phyloP scores from a whole-genome alignment of 2,888 invertebrate genomes.

The Caenorhabditis sp. region DNA sequence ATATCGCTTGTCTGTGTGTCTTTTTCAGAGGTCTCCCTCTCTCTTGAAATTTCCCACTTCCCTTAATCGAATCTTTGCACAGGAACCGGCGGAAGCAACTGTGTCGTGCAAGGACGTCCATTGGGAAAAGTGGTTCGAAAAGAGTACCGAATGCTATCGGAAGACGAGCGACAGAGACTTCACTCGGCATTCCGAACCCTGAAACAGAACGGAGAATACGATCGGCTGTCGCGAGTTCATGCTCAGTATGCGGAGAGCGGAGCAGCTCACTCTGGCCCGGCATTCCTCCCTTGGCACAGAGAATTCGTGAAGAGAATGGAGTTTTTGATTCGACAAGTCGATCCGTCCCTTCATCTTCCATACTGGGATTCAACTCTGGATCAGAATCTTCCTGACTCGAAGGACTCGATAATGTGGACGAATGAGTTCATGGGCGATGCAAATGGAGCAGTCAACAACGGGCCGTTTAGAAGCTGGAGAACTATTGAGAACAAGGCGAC shows the following conservation, averaged over 20 bases:
- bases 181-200: constrained; percentile 69
- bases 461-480: constrained; percentile 82
- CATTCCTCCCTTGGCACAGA: constrained; percentile 69
- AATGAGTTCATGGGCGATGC: constrained; percentile 76
- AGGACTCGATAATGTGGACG: constrained; percentile 72
- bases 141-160: constrained; percentile 73
- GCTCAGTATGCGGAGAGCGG: constrained; percentile 65
- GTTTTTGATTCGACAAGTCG: constrained; percentile 68
- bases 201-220: constrained; percentile 67
- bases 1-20: constrained; percentile 68
- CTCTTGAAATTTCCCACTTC: neutral
- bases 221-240: constrained; percentile 64
- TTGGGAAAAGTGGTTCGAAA: constrained; percentile 66
- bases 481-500: constrained; percentile 71
- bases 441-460: constrained; percentile 79
- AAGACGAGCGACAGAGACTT: constrained; percentile 69
- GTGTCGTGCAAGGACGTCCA: constrained; percentile 62
- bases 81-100: constrained; percentile 65
- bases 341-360: constrained; percentile 82
- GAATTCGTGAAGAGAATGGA: constrained; percentile 72
- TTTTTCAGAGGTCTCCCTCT: constrained; percentile 62
- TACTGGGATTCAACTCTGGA: constrained; percentile 84
- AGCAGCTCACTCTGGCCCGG: constrained; percentile 73
- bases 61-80: neutral
- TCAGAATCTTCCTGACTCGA: constrained; percentile 78